These are phyloP conservation scores for Idaea straminata DNA, from an alignment of 2,888 invertebrate species.

Conservation along the genomic window DNA sequence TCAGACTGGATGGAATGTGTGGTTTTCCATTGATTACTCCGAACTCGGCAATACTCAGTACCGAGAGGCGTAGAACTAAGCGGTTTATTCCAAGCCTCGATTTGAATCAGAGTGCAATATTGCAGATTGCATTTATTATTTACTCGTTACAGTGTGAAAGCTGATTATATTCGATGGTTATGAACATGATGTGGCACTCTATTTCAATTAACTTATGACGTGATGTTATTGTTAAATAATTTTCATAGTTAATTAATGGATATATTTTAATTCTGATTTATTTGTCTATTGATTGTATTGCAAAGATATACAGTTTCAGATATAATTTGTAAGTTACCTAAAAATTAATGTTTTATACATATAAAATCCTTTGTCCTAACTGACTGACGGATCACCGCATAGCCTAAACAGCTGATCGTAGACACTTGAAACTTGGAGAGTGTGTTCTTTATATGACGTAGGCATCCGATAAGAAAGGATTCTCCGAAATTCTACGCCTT, in stretches of 20 bases:
- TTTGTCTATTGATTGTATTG: neutral
- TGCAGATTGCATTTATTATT: conserved; percentile 20
- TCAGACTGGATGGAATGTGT: conserved; percentile 28
- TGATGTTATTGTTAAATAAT: neutral
- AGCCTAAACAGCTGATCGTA: no score
- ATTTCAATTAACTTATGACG: neutral
- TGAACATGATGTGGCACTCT: neutral
- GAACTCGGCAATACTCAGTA: conserved; percentile 18
- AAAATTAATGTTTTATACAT: no score
- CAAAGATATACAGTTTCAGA: neutral
- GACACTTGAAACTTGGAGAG: no score
- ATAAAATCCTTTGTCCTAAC: no score
- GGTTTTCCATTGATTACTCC: conserved; percentile 30
- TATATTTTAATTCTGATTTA: neutral
- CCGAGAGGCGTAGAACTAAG: conserved; percentile 19
- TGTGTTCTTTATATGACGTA: no score
- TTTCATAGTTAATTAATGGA: neutral
- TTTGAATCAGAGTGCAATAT: conserved; percentile 22
- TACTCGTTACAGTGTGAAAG: conserved; percentile 3
- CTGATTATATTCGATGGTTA: neutral
- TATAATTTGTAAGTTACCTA: no score
- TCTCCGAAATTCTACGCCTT: no score
- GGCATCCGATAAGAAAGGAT: no score
- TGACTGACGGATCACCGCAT: no score
- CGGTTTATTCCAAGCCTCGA: conserved; percentile 27